Percentiles rank a stretch among this genome's conserved stretches.
These are phyloP conservation scores for Malurus melanocephalus DNA, from an alignment of 2,113 vertebrate species.

Conservation along the genomic window DNA sequence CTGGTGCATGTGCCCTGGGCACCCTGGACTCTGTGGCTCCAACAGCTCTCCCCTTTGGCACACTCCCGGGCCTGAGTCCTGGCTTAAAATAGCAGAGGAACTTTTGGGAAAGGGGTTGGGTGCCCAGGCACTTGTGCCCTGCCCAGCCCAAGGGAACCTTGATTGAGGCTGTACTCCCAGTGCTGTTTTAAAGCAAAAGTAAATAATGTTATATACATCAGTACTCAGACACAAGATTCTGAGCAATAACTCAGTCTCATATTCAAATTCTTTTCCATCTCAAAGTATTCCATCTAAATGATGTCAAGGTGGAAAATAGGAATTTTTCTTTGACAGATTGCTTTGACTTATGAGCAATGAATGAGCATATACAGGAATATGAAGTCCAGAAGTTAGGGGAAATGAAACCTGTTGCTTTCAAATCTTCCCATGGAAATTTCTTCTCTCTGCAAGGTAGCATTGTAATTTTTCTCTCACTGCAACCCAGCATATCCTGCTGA, in stretches of 20 bases:
- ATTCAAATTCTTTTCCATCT: not conserved
- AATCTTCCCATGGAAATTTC: constrained; percentile 4
- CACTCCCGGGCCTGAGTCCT: not conserved
- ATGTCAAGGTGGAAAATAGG: not conserved
- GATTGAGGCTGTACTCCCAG: not conserved
- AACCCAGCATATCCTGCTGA: not conserved
- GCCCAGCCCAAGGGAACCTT: not conserved
- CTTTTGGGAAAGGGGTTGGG: not conserved
- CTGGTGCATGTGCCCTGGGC: not conserved
- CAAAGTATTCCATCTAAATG: not conserved
- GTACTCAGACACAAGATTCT: not conserved
- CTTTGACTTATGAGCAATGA: not conserved
- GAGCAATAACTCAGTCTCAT: not conserved
- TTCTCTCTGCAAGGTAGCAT: not conserved
- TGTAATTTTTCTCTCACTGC: not conserved
- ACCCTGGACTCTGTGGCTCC: not conserved
- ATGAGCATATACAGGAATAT: not conserved
- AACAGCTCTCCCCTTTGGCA: not conserved
- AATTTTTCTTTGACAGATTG: not conserved
- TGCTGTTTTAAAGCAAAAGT: not conserved
- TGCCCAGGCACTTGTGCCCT: not conserved
- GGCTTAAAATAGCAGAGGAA: constrained; percentile 21
- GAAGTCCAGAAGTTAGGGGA: not conserved
- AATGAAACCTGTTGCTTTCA: constrained; percentile 14
- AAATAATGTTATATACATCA: not conserved